Evolutionary conservation across 2,113 vertebrate species (phyloP).

Genomic region (Acanthochromis polyacanthus): DNA sequence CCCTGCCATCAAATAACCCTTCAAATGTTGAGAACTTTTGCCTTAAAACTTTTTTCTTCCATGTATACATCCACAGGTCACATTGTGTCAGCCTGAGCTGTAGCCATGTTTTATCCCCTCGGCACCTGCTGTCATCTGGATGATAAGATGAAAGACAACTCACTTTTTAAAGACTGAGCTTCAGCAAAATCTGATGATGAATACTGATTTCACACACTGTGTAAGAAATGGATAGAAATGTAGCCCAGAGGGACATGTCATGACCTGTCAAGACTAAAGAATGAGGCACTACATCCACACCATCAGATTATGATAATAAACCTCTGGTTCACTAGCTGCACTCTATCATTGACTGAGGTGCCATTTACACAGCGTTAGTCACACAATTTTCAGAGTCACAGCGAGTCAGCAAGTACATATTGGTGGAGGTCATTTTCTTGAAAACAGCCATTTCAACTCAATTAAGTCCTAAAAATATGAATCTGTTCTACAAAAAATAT

Average conservation of each 20-base stretch:
- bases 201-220: slow-evolving; percentile 61
- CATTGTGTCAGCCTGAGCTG: slow-evolving; percentile 41
- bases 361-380: slow-evolving; percentile 49
- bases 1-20: slow-evolving; percentile 1
- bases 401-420: slow-evolving; percentile 37
- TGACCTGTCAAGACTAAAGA: slow-evolving; percentile 57
- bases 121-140: slow-evolving; percentile 60
- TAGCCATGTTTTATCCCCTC: slow-evolving; percentile 47
- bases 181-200: slow-evolving; percentile 64
- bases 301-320: slow-evolving; percentile 70
- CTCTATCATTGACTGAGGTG: slow-evolving; percentile 37
- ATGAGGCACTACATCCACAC: slow-evolving; percentile 32
- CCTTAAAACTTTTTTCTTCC: slow-evolving; percentile 17
- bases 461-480: not conserved
- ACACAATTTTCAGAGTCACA: slow-evolving; percentile 10
- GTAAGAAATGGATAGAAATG: slow-evolving; percentile 55
- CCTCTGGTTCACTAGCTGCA: slow-evolving; percentile 44
- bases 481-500: not conserved
- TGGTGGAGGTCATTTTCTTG: slow-evolving; percentile 29
- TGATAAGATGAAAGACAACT: slow-evolving; percentile 70
- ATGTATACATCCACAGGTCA: slow-evolving; percentile 34
- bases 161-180: slow-evolving; percentile 59
- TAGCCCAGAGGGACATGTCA: slow-evolving; percentile 51
- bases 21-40: not conserved
- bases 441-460: not conserved